Base-by-base conservation (phyloP, 2,888 invertebrate species). In the Melanophora roralis region DNA sequence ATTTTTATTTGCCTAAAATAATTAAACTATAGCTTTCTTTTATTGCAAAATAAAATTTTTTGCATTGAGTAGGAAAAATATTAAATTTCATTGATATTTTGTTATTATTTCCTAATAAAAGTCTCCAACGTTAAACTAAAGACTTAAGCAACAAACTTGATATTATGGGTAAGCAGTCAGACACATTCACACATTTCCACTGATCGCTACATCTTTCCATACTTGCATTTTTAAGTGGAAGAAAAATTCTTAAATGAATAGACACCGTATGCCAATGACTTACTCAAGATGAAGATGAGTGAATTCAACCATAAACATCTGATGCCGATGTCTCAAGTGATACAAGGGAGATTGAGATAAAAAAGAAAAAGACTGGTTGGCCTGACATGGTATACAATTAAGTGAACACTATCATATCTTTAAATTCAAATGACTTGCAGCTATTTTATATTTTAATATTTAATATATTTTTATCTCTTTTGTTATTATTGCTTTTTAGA, bases 371-470 rank as follows among this genome's bases (percentile, higher is more conserved):
- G 68, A 73, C 64, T 68, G 80, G 57, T 68, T 76, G 38, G 7
- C 51, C 49, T 64, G 76, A 57, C 55, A 67, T 72, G 60, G 9
- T 64, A 47, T 68, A 64, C 72, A 80, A 80, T 80, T 80, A 80
- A 57, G 76, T 68, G 80, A 80, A 64, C 76, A 73, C 68, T 76
- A 76, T 76, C 76, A 72, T 80, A 80, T 80, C 72, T 76, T 76
- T 68, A 73, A 80, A 73, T 76, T 67, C 59, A 76, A 80, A 80
- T 80, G 76, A 80, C 80, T 76, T 69, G 80, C 80, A 80, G 80
- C 80, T 80, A 80, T 80, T 68, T 72, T 67, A 72, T 64, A 64
- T 57, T 75, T 67, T 76, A 45, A 60, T 67, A 53, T 38, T 27
- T 27, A 27, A 27, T 27, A 27, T 5, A 5, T 27, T 27, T 27